Base-by-base conservation (phyloP, 2,888 invertebrate genomes). In the Drosophila borborema region DNA sequence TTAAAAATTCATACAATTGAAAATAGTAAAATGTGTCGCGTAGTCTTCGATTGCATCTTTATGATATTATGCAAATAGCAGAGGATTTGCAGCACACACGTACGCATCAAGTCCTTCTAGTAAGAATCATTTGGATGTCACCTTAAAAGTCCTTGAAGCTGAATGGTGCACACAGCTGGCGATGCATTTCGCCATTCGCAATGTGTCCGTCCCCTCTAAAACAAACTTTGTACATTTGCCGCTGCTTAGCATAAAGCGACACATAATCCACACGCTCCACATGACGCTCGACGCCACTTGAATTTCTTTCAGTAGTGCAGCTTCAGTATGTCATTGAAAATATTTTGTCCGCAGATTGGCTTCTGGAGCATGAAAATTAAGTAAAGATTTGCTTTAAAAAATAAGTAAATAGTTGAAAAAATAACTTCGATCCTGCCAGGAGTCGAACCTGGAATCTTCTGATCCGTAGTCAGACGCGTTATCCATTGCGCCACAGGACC, bases 381-480 rank as follows among this genome's bases (percentile, higher is more conserved):
- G 46, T 20, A 38, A 28, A 28, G n/a, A 9, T 12, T n/a, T 31
- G 1, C 16, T 0, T 18, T 20, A n/a, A 23, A n/a, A 9, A 10
- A 1, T 31, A 49, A n/a, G 20, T 49, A 48, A n/a, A 9, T 18
- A 0, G 6, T 41, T 9, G 14, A 43, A 49, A 49, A 20, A 55
- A 10, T 5, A 4, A 7, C 1, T 2, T 0, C 49, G 49, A 51
- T 51, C 34, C 46, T 91, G 91, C 91, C 91, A 91, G 92, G 91
- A 91, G 91, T 91, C 91, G 92, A 91, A 91, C 91, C 92, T 91
- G 92, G 91, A 91, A 91, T 91, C 91, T 91, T 91, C 92, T 92
- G 92, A 91, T 92, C 92, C 92, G 92, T 92, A 91, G 92, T 92
- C 92, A 91, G 92, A 91, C 91, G 91, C 91, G 91, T 91, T 91